Evolutionary conservation across 1,140 invertebrate species (phyloP), one percentile per base, ranked within the genome.

Genomic region (Eufriesea mexicana): DNA sequence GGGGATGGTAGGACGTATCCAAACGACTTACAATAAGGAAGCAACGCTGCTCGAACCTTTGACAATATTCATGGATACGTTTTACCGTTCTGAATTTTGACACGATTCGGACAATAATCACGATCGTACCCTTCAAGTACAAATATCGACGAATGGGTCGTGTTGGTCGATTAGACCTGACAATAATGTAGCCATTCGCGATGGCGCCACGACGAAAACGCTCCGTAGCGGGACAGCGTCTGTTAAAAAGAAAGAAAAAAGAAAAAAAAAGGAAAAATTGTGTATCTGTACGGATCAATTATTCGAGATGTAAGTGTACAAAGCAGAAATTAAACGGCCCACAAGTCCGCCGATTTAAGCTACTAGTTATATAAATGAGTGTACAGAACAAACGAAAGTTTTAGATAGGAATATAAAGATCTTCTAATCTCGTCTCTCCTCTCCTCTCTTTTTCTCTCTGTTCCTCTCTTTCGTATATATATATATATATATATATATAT

Each of bases 301-400:
- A 84, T 82, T 82, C 70, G 83, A 57, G 70, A 25, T 79, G 72
- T 87, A 88, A 87, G 75, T 79, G 70, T 88, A 87, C 47, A 80
- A 87, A 61, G 51, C 16, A n/a, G 42, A 68, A 68, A 2, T n/a
- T 68, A 18, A 73, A 80, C 79, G 64, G 71, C 51, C 71, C 70
- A 79, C 64, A 62, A 16, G 18, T 51, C 0, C 67, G n/a, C 55
- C 28, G 45, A 18, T n/a, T 76, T 57, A 75, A 45, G n/a, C 18
- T 80, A 47, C 4, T 70, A 67, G 25, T 10, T 70, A 42, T 77
- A 66, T 9, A 55, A 66, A 68, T 23, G 55, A 57, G 9, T 78
- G 81, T 83, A 77, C 74, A 68, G 64, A 49, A 67, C 20, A 25
- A 62, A 51, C 54, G 67, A 55, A 42, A 54, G n/a, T 62, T 66